These are phyloP conservation scores for Sebastes vulpes DNA, from an alignment of 2,797 vertebrate genomes.

Conservation along the genomic window DNA sequence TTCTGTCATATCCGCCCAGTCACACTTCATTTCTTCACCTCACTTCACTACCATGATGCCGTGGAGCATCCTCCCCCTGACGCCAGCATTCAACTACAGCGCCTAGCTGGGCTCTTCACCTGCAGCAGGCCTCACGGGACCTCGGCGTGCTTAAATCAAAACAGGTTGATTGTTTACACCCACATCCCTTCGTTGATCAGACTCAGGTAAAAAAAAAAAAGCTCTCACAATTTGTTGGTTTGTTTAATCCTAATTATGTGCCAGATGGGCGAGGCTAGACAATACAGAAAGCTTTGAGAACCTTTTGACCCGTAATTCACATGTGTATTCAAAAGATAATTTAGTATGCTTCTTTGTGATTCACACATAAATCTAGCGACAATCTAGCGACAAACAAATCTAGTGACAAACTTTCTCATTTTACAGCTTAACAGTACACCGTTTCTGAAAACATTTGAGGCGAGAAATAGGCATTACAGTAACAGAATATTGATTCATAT, in stretches of 20 bases:
- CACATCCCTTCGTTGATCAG: background rate
- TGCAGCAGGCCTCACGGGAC: conserved; percentile 34
- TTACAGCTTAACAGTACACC: too few relatives aligned
- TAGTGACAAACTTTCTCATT: too few relatives aligned
- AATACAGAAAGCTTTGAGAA: conserved; percentile 5
- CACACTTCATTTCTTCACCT: conserved; percentile 78
- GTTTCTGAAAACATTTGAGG: too few relatives aligned
- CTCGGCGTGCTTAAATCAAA: conserved; percentile 16
- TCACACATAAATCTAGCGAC: background rate
- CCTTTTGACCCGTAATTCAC: background rate
- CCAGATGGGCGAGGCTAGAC: conserved; percentile 8
- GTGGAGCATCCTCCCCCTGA: conserved; percentile 19
- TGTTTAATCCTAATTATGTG: conserved; percentile 41
- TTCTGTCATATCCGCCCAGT: conserved; percentile 77
- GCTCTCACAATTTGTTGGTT: conserved; percentile 21
- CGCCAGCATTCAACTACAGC: conserved; percentile 40
- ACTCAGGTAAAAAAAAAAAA: background rate
- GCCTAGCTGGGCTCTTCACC: conserved; percentile 27
- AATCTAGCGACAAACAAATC: too few relatives aligned
- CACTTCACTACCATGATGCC: conserved; percentile 40
- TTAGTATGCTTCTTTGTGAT: background rate
- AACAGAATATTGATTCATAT: too few relatives aligned
- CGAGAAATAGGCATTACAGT: too few relatives aligned
- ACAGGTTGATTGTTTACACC: conserved; percentile 34
- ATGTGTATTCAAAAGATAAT: background rate